These are phyloP conservation scores for Agonopterix heracliana DNA, from an alignment of 2,888 invertebrate species.

Conservation along the genomic window DNA sequence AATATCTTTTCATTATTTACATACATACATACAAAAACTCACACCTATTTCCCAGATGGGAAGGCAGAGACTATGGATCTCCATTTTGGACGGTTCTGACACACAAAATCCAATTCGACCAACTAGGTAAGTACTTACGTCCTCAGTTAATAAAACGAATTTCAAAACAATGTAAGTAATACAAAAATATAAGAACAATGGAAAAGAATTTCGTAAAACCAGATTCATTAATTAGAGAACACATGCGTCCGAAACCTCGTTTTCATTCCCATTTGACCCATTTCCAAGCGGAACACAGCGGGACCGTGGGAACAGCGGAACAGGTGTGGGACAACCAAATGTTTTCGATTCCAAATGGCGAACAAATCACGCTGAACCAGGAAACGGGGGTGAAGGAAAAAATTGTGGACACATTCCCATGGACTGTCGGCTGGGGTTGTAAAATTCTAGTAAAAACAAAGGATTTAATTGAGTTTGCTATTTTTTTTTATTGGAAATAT, in stretches of 20 bases:
- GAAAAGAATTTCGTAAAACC: slow-evolving; percentile 12
- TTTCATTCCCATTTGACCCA: slow-evolving; percentile 24
- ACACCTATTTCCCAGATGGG: too few species aligned
- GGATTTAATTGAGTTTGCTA: too few species aligned
- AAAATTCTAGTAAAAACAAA: too few species aligned
- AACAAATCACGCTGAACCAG: slow-evolving; percentile 57
- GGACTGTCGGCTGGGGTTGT: slow-evolving; percentile 1
- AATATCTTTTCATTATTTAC: too few species aligned
- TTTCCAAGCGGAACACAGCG: slow-evolving; percentile 6
- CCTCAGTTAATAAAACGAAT: not conserved
- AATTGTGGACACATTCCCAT: slow-evolving; percentile 32
- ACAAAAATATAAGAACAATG: not conserved
- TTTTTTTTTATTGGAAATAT: too few species aligned
- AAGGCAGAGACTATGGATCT: too few species aligned
- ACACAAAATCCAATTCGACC: too few species aligned
- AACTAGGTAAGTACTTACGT: too few species aligned
- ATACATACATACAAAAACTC: too few species aligned
- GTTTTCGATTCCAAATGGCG: slow-evolving; percentile 38
- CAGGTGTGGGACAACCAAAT: slow-evolving; percentile 58
- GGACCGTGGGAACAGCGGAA: slow-evolving; percentile 51
- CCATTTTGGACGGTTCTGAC: too few species aligned
- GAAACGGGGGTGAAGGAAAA: slow-evolving; percentile 41
- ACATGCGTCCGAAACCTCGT: slow-evolving; percentile 29
- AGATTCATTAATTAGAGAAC: slow-evolving; percentile 37
- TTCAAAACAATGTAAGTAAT: not conserved